Evolutionary conservation across 2,113 vertebrate genomes (phyloP), one percentile per base, ranked within the genome.

Genomic region (Hippocampus barbouri): DNA sequence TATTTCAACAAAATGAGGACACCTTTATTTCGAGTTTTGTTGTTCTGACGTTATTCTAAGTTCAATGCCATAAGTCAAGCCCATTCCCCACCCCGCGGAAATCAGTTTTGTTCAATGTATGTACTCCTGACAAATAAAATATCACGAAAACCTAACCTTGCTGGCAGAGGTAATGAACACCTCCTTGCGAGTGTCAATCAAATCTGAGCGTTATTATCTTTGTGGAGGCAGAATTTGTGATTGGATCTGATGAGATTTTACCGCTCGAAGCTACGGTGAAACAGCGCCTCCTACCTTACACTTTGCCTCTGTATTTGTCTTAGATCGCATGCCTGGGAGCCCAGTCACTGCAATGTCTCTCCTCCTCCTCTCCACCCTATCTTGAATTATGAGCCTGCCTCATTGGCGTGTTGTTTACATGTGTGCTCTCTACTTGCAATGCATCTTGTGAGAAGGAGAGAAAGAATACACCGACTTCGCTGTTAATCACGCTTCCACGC

Each of bases 371-470:
- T 34, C 20, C 25, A 30, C 21, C 38, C 49, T 72, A 9, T 34
- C 66, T 56, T 69, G 65, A 57, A 16, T 25, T 18, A 76, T 43
- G 69, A 71, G 57, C 62, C 69, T 38, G 53, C 65, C 23, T 75
- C 65, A 41, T 78, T 34, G 43, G 18, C 66, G 56, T 70, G 71
- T 76, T 79, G 76, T 86, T 83, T 79, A 86, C 77, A 73, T 76
- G 79, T 76, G 25, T 3, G 10, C 43, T 73, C 43, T 7, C 23
- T 14, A 27, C 64, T 61, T 25, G 64, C 64, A 10, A 66, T 45
- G 43, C 43, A 47, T 66, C 43, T 16, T 25, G 64, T 14, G 41
- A 65, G 11, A 43, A 65, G 63, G 21, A 43, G 63, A 65, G 45
- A 43, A 41, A 65, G 21, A 65, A 41, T 43, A 65, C n/a, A 41